Base-by-base conservation (phyloP, 2,797 vertebrate species). In the Adrianichthys oophorus region DNA sequence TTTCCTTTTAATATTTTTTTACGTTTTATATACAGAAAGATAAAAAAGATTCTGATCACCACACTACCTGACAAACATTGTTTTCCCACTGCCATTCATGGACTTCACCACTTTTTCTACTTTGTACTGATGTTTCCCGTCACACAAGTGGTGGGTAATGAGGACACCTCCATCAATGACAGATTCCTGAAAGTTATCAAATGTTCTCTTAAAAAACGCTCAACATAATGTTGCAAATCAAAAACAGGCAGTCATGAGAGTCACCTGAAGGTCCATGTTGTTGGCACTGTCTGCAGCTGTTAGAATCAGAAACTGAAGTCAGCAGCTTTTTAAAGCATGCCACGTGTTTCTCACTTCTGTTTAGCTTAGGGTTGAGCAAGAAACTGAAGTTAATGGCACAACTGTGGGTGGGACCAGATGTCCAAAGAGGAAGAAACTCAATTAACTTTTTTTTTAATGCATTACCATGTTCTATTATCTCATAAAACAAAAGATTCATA, bases 61-160 rank as follows among this genome's bases (percentile, higher is more conserved):
- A 7, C 15, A 17, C 1, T 89, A 93, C 92, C 90, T 88, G 55
- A 82, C 56, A 52, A 88, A 89, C 2, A 32, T 16, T 41, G 78
- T 83, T 21, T 12, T 63, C 32, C 62, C 58, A 0, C 15, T 15
- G 1, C 1, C 5, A 7, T 46, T 74, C 44, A 60, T 73, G 58
- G 55, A 52, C 41, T 90, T 87, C 32, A 92, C 26, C 48, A 92
- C 83, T 7, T 84, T 75, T 15, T 72, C 79, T 23, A 94, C 89
- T 55, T 89, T 61, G 55, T 94, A 94, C 14, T 77, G 70, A 16
- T 94, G 92, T 50, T 88, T 91, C 16, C 89, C 91, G 0, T 91
- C 84, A 0, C 54, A 15, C 44, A 83, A 6, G 16, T 72, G 65
- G 56, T 94, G 91, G 21, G 29, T 1, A 24, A 94, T 76, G 12